Conservation (phyloP, 1,140 invertebrate species). For the Dendroctonus valens region DNA sequence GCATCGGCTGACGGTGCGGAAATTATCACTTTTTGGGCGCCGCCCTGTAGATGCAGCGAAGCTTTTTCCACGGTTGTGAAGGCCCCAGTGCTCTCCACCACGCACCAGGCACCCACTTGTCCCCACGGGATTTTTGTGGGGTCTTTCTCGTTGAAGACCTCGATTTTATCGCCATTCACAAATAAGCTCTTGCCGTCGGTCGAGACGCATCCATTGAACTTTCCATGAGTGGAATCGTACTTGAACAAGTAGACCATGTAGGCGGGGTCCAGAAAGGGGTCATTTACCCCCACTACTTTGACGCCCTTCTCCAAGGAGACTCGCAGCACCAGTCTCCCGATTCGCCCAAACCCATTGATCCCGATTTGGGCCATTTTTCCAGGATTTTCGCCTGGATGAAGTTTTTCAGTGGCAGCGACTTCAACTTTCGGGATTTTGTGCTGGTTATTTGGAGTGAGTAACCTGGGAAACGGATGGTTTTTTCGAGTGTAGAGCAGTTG, state of each 20-base stretch:
- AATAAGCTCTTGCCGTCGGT: constrained; percentile 74
- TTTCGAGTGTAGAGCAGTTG: too few relatives aligned
- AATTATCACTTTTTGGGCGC: constrained; percentile 97
- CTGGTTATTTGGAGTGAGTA: too few relatives aligned
- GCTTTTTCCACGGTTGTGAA: constrained; percentile 95
- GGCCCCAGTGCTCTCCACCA: constrained; percentile 97
- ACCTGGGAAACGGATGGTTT: too few relatives aligned
- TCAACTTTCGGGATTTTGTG: too few relatives aligned
- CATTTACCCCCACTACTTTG: constrained; percentile 89
- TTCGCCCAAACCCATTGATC: constrained; percentile 95
- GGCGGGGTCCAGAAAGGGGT: constrained; percentile 90
- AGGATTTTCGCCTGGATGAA: neutral
- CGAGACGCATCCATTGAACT: constrained; percentile 80
- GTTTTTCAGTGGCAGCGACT: too few relatives aligned
- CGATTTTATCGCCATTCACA: constrained; percentile 84
- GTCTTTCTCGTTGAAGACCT: constrained; percentile 80
- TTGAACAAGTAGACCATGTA: constrained; percentile 99
- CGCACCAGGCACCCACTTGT: constrained; percentile 83
- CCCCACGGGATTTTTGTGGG: constrained; percentile 88
- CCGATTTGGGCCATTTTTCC: constrained; percentile 76
- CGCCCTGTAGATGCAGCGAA: constrained; percentile 77
- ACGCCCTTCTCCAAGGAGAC: constrained; percentile 68
- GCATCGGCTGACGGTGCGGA: constrained; percentile 97
- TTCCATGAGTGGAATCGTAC: constrained; percentile 96
- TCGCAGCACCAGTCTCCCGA: constrained; percentile 90